Evolutionary conservation across 2,797 vertebrate genomes (phyloP).

Genomic region (Gymnothorax javanicus): DNA sequence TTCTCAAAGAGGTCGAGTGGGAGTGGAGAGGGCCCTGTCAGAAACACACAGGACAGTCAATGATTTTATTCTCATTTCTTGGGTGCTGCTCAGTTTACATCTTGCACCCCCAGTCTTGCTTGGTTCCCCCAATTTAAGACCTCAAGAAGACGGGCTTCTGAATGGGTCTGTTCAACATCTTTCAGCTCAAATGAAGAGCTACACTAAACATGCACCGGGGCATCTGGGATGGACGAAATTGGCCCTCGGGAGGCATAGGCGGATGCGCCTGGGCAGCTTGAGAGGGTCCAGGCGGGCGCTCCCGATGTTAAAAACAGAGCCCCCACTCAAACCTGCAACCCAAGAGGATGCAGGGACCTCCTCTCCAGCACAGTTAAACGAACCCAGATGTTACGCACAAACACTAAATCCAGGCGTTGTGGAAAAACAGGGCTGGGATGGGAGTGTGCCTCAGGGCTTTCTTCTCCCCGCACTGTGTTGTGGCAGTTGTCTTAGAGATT

Average conservation of each 20-base stretch:
- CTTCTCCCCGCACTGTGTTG: constrained; percentile 65
- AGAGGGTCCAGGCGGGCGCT: constrained; percentile 86
- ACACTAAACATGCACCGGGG: constrained; percentile 86
- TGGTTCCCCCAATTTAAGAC: constrained; percentile 62
- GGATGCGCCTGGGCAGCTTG: constrained; percentile 79
- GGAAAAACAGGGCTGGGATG: constrained; percentile 42
- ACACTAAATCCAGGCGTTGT: constrained; percentile 70
- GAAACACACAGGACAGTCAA: constrained; percentile 65
- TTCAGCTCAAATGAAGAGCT: constrained; percentile 91
- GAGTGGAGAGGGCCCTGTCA: constrained; percentile 68
- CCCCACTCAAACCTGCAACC: constrained; percentile 89
- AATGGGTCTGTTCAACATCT: constrained; percentile 91
- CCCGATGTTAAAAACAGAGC: constrained; percentile 78
- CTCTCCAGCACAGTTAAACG: constrained; percentile 75
- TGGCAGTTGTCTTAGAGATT: constrained; percentile 79
- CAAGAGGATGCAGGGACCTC: constrained; percentile 78
- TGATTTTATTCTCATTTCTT: constrained; percentile 75
- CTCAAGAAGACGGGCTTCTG: constrained; percentile 82
- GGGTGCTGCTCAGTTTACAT: constrained; percentile 75
- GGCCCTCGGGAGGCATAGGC: constrained; percentile 73
- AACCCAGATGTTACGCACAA: constrained; percentile 92
- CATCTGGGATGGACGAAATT: constrained; percentile 86
- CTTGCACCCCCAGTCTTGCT: constrained; percentile 64
- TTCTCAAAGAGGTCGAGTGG: constrained; percentile 21
- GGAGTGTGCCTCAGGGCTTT: neutral